These are phyloP conservation scores for Synergus itoensis DNA, from an alignment of 2,888 invertebrate genomes.

Conservation along the genomic window DNA sequence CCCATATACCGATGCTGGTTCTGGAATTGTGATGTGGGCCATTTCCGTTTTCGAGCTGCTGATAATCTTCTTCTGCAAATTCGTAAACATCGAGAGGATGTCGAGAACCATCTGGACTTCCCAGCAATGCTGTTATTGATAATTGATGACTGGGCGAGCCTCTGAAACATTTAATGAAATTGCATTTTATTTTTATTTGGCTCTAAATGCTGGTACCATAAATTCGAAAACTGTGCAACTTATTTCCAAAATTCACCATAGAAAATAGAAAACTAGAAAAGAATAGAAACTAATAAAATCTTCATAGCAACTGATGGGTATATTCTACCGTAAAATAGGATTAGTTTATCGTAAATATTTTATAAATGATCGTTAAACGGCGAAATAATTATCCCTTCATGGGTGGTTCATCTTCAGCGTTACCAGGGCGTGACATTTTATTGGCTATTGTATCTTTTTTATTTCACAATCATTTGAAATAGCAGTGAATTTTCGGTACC, in stretches of 20 bases:
- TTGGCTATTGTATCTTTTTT: background rate
- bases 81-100: conserved; percentile 87
- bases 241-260: background rate
- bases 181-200: background rate
- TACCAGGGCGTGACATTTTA: background rate
- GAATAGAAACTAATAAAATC: no score
- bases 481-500: background rate
- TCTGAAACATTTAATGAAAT: conserved; percentile 75
- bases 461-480: background rate
- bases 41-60: conserved; percentile 73
- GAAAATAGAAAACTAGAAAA: no score
- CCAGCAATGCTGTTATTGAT: conserved; percentile 89
- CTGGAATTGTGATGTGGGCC: conserved; percentile 76
- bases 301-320: no score
- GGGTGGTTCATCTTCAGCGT: background rate
- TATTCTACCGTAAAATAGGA: no score
- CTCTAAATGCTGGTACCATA: no score
- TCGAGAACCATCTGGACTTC: conserved; percentile 90
- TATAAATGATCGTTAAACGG: background rate
- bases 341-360: background rate
- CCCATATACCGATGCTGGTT: conserved; percentile 82
- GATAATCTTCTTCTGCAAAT: conserved; percentile 82
- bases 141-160: conserved; percentile 90
- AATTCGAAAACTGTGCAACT: no score
- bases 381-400: background rate